Conservation (phyloP, 2,797 vertebrate species). For the Agapornis canus region DNA sequence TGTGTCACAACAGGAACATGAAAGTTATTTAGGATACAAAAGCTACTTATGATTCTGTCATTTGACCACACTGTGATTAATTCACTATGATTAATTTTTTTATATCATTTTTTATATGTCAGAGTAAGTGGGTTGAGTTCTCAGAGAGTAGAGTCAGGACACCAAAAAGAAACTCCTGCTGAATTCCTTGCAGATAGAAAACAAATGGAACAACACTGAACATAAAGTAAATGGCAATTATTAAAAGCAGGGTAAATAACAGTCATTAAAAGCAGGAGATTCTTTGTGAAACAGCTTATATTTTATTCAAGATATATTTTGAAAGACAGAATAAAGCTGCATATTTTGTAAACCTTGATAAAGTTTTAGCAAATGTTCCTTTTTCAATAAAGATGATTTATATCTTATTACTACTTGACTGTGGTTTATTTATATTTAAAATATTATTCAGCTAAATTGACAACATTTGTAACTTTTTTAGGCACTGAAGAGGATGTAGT, state of each 20-base stretch:
- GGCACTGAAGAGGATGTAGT: conserved; percentile 89
- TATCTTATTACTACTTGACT: not conserved
- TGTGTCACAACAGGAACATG: not conserved
- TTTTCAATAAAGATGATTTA: not conserved
- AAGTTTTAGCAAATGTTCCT: not conserved
- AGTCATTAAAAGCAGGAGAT: conserved; percentile 17
- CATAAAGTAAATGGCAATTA: not conserved
- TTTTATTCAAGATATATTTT: not conserved
- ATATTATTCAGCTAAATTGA: not conserved
- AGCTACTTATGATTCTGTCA: not conserved
- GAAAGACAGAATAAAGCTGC: not conserved
- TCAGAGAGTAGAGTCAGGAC: not conserved
- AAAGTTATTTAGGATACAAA: not conserved
- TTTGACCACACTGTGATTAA: not conserved
- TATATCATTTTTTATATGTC: not conserved
- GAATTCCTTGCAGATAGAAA: not conserved
- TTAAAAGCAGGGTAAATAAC: not conserved
- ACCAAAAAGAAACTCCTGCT: not conserved
- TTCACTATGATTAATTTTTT: not conserved
- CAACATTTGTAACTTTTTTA: conserved; percentile 64
- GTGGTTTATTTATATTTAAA: not conserved
- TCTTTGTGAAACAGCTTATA: not conserved
- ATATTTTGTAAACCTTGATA: not conserved
- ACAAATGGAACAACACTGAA: not conserved
- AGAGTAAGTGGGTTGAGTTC: not conserved